phyloP scores from a whole-genome alignment of 2,113 vertebrate species.

The Piprites chloris region DNA sequence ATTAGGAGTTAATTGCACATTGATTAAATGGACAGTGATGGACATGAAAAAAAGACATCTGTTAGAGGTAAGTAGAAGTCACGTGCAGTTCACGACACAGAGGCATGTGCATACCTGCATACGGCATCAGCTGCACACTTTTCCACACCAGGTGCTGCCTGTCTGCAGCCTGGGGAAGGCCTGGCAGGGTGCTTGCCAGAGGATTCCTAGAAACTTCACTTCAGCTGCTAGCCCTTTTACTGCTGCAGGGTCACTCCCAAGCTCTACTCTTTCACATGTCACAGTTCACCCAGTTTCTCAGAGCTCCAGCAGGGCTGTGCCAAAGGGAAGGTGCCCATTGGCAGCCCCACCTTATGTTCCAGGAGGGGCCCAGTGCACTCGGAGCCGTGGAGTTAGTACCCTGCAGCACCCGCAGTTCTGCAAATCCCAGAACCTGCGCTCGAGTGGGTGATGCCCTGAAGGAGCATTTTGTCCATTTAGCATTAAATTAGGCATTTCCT shows the following conservation, averaged over 20 bases:
- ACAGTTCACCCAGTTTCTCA: not conserved
- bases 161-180: not conserved
- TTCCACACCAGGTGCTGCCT: not conserved
- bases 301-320: too few species aligned
- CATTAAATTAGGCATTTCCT: not conserved
- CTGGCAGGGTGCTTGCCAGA: too few species aligned
- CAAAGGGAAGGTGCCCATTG: too few species aligned
- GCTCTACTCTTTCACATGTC: fast-evolving
- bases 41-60: too few species aligned
- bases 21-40: not conserved
- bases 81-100: fast-evolving
- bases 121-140: too few species aligned
- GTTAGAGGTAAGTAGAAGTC: not conserved
- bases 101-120: fast-evolving
- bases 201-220: not conserved
- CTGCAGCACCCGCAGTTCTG: fast-evolving
- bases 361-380: too few species aligned
- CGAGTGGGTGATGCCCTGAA: not conserved
- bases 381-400: not conserved
- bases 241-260: not conserved
- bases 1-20: not conserved
- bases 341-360: not conserved
- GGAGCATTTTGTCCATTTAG: not conserved
- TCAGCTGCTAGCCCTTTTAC: not conserved
- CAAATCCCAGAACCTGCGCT: not conserved